Base-by-base conservation (phyloP, 2,888 invertebrate genomes). In the Hofmannophila pseudospretella region DNA sequence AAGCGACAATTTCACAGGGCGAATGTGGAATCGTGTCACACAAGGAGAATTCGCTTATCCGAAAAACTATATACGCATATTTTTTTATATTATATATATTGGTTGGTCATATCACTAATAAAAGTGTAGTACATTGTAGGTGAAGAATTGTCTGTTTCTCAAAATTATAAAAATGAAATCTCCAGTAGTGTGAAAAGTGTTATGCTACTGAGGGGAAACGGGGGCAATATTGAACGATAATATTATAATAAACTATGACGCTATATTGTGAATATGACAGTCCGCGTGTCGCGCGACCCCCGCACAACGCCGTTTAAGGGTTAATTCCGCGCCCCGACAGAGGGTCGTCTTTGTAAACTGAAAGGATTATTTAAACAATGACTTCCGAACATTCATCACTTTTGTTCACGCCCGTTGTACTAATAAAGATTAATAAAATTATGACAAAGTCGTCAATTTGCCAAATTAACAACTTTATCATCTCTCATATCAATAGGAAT, bases 221-320 rank as follows among this genome's bases (percentile, higher is more conserved):
- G 63, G 68, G 67, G 67, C 71, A 77, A 78, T 77, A 73, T 75
- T 69, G 66, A 66, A 67, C 67, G 67, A 73, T 79, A 82, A 81
- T 81, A 84, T 84, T 79, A 79, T 79, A 82, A 79, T 80, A 80
- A 82, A 80, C 66, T 81, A 76, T 76, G 70, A 72, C 69, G 74
- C 71, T 69, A 71, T 81, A 79, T 84, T 82, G 73, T 84, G 80
- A 73, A 73, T 76, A 69, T 82, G 84, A 82, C 84, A 82, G 80
- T 72, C 70, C 77, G 80, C 81, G 80, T 84, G 82, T 69, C 79
- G 67, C 53, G 34, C 56, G 54, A 61, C 68, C 76, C 79, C 67
- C 57, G 47, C 59, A 58, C 60, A 43, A 62, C 56, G 59, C 58
- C 59, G 61, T 71, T 76, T 75, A 72, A 76, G 80, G 81, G 80